Conservation (phyloP, 2,888 invertebrate species). For the Aleiodes alternator region DNA sequence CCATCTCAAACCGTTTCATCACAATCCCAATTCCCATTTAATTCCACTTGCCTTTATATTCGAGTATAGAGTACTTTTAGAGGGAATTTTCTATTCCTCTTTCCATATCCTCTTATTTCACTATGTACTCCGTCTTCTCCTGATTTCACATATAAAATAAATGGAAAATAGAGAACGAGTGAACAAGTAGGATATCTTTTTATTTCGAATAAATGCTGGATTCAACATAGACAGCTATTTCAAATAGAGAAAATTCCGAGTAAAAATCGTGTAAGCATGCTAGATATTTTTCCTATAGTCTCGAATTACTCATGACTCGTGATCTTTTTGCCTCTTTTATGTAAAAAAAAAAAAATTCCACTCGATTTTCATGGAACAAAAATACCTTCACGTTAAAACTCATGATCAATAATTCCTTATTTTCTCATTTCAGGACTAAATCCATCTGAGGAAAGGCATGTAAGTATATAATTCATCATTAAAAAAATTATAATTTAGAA, state of each 20-base stretch:
- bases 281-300: constrained; percentile 22
- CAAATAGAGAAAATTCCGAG: no score
- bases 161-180: no score
- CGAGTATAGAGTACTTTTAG: no score
- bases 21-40: no score
- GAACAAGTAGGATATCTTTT: no score
- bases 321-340: no score
- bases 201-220: no score
- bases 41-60: no score
- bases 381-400: constrained; percentile 13
- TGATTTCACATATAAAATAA: no score
- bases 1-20: no score
- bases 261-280: constrained; percentile 33
- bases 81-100: no score
- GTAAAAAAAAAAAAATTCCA: neutral
- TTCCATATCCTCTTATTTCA: neutral
- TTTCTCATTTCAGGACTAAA: constrained; percentile 78
- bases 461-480: constrained; percentile 75
- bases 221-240: no score
- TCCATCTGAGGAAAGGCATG: constrained; percentile 82
- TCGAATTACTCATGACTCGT: constrained; percentile 40
- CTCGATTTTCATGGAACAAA: constrained; percentile 15
- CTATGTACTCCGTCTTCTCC: neutral
- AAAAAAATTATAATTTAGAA: constrained; percentile 7
- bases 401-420: constrained; percentile 37